Base-by-base conservation (phyloP, 2,888 invertebrate genomes). In the Xanthia togata region DNA sequence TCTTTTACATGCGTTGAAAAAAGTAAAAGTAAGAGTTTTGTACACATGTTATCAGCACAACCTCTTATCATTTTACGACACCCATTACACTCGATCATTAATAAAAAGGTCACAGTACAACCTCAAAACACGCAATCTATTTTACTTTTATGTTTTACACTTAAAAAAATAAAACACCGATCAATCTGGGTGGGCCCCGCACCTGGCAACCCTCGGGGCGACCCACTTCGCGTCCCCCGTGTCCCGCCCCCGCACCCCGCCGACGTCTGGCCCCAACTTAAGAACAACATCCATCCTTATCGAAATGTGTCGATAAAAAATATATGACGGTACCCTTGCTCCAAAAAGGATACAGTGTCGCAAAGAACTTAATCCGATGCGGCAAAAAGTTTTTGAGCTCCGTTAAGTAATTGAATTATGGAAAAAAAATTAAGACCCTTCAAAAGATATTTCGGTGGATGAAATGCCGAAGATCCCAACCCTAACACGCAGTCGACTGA, bases 271-370 rank as follows among this genome's bases (percentile, higher is more conserved):
- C 76, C 82, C 85, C 81, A 86, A 87, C 85, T 89, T 90, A 89
- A 87, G 85, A 87, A 89, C 88, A 89, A 88, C 91, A 89, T 89
- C 88, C 81, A 90, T 88, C 88, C 87, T 90, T 90, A 91, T 91
- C 91, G 89, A 88, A 91, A 90, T 87, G 87, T 88, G 85, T 87
- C 88, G 84, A 89, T 90, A 90, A 88, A 90, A 90, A 90, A 89
- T 88, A 89, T 89, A 89, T 86, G 87, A 87, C 81, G 83, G 83
- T 87, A 87, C 84, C 89, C 87, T 88, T 82, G 84, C 79, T 75
- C 79, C 80, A 86, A 89, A 86, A 85, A 85, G 86, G 85, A 84
- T 84, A 89, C 79, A 77, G 78, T 87, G 85, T 82, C 87, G 82
- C 81, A 81, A 81, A 78, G 79, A 77, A 78, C 87, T 84, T 81